These are phyloP conservation scores for Protomyctophum bolini DNA, from an alignment of 2,113 vertebrate species.

Conservation along the genomic window DNA sequence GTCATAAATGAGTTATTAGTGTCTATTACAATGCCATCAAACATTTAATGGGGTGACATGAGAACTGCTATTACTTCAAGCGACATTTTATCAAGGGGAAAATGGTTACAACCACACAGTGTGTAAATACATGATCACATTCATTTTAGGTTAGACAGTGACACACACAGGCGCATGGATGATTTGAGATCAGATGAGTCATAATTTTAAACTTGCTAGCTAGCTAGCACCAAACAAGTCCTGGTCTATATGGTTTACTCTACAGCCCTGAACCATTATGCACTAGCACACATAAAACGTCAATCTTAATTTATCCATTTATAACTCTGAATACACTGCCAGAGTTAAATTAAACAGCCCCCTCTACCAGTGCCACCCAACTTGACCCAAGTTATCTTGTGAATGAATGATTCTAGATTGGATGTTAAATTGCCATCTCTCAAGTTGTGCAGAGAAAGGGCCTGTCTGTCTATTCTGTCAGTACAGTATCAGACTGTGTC, in stretches of 20 bases:
- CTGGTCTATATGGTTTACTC: not conserved
- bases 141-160: slow-evolving; percentile 9
- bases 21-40: not conserved
- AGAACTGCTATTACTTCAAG: no score
- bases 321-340: no score
- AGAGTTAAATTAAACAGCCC: not conserved
- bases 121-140: not conserved
- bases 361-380: not conserved
- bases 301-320: no score
- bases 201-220: slow-evolving; percentile 3
- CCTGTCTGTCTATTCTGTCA: not conserved
- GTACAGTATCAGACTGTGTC: not conserved
- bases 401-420: no score
- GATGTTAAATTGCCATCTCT: not conserved
- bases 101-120: not conserved
- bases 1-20: not conserved
- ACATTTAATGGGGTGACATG: no score
- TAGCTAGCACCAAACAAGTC: not conserved
- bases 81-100: not conserved
- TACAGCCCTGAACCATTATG: not conserved
- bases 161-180: slow-evolving; percentile 32
- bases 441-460: not conserved
- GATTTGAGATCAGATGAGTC: slow-evolving; percentile 28
- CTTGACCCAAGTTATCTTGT: no score
- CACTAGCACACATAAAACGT: not conserved